A percentile compares a stretch with the other conserved stretches of the same genome.
Evolutionary conservation across 2,888 invertebrate species (phyloP).

Genomic region (Pseudococcus jackbeardsleyi): DNA sequence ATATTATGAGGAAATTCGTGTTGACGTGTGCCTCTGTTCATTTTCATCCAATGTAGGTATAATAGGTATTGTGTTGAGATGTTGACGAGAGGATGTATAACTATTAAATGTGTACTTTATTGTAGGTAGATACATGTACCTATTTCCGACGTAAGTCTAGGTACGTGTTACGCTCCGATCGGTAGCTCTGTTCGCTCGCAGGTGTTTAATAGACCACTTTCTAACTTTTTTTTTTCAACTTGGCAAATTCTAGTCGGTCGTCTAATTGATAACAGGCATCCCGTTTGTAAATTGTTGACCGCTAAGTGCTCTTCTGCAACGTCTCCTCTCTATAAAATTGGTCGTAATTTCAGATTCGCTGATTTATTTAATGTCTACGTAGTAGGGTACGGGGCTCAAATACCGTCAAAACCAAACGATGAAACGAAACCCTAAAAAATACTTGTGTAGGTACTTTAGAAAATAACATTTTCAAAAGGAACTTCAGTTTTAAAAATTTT

Average conservation of each 20-base stretch:
- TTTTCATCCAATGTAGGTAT: neutral
- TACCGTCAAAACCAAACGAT: too few relatives aligned
- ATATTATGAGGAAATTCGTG: neutral
- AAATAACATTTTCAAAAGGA: too few relatives aligned
- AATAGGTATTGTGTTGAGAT: neutral
- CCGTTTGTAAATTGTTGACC: neutral
- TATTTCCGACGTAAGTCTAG: neutral
- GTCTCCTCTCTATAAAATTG: too few relatives aligned
- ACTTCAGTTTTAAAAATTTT: too few relatives aligned
- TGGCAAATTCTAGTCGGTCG: neutral
- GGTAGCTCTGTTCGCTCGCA: slow-evolving; percentile 20
- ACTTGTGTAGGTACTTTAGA: too few relatives aligned
- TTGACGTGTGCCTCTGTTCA: neutral
- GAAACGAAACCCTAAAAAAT: too few relatives aligned
- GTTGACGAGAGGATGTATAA: too few relatives aligned
- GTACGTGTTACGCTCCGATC: slow-evolving; percentile 12
- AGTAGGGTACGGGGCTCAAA: too few relatives aligned
- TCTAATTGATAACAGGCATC: slow-evolving; percentile 1
- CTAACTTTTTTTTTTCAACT: neutral
- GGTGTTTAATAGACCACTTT: slow-evolving; percentile 48
- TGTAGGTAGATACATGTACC: neutral
- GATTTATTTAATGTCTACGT: too few relatives aligned
- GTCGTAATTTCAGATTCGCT: too few relatives aligned
- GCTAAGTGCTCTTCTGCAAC: neutral
- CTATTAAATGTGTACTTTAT: neutral